These are phyloP conservation scores for Osmerus mordax DNA, from an alignment of 2,113 vertebrate genomes.

Conservation along the genomic window DNA sequence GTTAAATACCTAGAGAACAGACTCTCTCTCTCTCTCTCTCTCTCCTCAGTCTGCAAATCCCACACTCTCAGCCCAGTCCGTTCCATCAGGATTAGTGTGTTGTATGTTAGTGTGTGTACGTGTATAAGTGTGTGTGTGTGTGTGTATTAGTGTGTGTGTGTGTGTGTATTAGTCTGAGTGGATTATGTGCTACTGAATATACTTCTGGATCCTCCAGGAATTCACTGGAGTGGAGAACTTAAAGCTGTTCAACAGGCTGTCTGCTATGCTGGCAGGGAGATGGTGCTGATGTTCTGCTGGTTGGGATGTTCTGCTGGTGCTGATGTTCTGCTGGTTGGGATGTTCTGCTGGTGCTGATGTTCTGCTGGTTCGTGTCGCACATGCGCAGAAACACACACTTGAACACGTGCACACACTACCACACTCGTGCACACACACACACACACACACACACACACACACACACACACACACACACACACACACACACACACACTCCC, in stretches of 20 bases:
- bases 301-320: too few relatives aligned
- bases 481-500: slow-evolving; percentile 21
- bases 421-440: slow-evolving; percentile 6
- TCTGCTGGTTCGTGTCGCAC: background rate
- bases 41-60: background rate
- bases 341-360: too few relatives aligned
- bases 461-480: background rate
- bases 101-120: too few relatives aligned
- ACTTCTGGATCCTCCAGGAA: too few relatives aligned
- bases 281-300: background rate
- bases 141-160: too few relatives aligned
- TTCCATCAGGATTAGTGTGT: too few relatives aligned
- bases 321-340: background rate
- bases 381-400: background rate
- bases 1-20: too few relatives aligned
- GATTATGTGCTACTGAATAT: too few relatives aligned
- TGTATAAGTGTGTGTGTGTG: too few relatives aligned
- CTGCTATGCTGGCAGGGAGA: slow-evolving; percentile 9
- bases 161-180: too few relatives aligned
- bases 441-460: slow-evolving; percentile 28
- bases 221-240: too few relatives aligned
- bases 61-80: slow-evolving; percentile 36
- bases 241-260: too few relatives aligned
- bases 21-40: background rate
- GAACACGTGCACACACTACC: background rate